Conservation (phyloP, 2,888 invertebrate genomes). For the Heliconius charithonia region DNA sequence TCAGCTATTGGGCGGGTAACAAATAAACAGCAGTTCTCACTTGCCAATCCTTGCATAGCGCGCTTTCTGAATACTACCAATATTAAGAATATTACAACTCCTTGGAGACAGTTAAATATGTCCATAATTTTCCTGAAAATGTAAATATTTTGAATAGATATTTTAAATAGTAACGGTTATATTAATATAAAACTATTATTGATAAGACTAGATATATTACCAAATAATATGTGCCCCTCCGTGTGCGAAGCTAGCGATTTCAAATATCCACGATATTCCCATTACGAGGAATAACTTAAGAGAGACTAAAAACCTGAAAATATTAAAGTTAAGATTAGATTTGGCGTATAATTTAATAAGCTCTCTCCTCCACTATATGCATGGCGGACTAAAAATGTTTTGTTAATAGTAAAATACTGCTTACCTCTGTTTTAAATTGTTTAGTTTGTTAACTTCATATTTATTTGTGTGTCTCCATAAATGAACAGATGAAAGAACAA, state of each 20-base stretch:
- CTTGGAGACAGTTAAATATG: slow-evolving; percentile 86
- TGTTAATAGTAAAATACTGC: not conserved
- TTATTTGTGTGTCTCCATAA: slow-evolving; percentile 83
- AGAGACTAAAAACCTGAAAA: slow-evolving; percentile 85
- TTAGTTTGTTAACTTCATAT: slow-evolving; percentile 78
- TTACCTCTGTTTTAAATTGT: slow-evolving; percentile 85
- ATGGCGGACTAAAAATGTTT: not conserved
- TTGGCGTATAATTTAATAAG: not conserved
- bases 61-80: slow-evolving; percentile 83
- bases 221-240: slow-evolving; percentile 72
- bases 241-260: slow-evolving; percentile 83
- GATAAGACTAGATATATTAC: slow-evolving; percentile 55
- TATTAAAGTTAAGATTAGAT: not conserved
- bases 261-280: slow-evolving; percentile 89
- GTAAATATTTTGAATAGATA: not conserved
- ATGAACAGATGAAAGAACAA: slow-evolving; percentile 82
- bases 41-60: slow-evolving; percentile 80
- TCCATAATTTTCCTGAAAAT: slow-evolving; percentile 84
- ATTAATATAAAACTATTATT: not conserved
- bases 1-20: slow-evolving; percentile 67
- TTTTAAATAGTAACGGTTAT: not conserved
- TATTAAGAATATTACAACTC: slow-evolving; percentile 85
- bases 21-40: slow-evolving; percentile 64
- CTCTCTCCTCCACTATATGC: not conserved
- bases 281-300: slow-evolving; percentile 87